Evolutionary conservation across 2,797 vertebrate genomes (phyloP).

Genomic region (Aldrovandia affinis): DNA sequence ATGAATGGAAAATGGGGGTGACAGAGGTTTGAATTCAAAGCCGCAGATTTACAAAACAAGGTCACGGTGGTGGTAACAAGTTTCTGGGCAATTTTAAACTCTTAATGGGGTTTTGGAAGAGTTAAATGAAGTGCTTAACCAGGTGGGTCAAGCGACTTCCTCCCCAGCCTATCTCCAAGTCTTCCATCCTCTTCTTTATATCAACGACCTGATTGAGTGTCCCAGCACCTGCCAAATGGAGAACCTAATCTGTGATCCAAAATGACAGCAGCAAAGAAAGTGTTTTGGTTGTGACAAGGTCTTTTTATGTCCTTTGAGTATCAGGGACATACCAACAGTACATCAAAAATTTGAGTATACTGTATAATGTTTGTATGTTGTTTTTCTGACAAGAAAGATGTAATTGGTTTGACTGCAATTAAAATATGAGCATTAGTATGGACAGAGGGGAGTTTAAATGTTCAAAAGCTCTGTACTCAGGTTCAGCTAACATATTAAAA

Average conservation of each 20-base stretch:
- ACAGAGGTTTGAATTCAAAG: slow-evolving; percentile 17
- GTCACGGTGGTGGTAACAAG: not conserved
- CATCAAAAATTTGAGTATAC: not conserved
- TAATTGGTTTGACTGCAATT: too few species aligned
- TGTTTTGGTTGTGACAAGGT: too few species aligned
- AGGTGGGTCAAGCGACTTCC: not conserved
- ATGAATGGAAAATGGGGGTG: slow-evolving; percentile 13
- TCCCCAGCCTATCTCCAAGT: not conserved
- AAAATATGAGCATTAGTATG: too few species aligned
- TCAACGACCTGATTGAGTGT: not conserved
- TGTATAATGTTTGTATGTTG: not conserved
- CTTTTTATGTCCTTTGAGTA: not conserved
- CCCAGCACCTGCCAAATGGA: too few species aligned
- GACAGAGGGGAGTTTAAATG: too few species aligned
- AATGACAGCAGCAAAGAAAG: not conserved
- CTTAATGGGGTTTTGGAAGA: not conserved
- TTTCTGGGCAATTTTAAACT: slow-evolving; percentile 15
- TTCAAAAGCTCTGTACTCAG: too few species aligned
- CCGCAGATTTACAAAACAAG: not conserved
- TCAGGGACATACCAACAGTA: not conserved
- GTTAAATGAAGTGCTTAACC: not conserved
- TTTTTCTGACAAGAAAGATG: too few species aligned
- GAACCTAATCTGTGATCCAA: not conserved
- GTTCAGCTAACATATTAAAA: too few species aligned
- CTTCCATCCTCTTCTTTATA: not conserved